phyloP scores from a whole-genome alignment of 2,888 invertebrate genomes.

The Lithosia quadra region DNA sequence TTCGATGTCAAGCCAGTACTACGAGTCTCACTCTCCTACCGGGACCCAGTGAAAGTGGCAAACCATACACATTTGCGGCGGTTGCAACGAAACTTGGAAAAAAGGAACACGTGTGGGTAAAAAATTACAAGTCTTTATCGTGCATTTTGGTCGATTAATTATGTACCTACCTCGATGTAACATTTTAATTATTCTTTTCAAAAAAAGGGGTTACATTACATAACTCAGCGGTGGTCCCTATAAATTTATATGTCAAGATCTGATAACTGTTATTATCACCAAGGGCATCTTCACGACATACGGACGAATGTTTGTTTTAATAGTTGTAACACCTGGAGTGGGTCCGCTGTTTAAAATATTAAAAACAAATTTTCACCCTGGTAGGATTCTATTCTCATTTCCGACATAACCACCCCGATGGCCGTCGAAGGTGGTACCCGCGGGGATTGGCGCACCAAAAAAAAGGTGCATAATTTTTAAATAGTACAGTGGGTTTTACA shows the following conservation, averaged over 20 bases:
- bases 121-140: neutral
- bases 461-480: too few species aligned
- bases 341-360: neutral
- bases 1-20: too few species aligned
- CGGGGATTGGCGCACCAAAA: too few species aligned
- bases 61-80: neutral
- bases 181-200: neutral
- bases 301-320: slow-evolving; percentile 17
- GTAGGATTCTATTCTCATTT: too few species aligned
- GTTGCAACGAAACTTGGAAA: neutral
- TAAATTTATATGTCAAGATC: neutral
- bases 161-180: neutral
- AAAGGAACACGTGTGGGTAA: neutral
- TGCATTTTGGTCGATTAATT: neutral
- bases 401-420: too few species aligned
- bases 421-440: too few species aligned
- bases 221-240: slow-evolving; percentile 1
- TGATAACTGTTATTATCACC: slow-evolving; percentile 64
- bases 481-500: too few species aligned
- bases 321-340: slow-evolving; percentile 3
- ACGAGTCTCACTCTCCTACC: too few species aligned
- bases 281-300: slow-evolving; percentile 55
- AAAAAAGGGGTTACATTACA: neutral
- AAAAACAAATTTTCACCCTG: neutral
- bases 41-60: too few species aligned